phyloP scores from a whole-genome alignment of 92 coral and sea anemone species.

The Siderastrea radians region DNA sequence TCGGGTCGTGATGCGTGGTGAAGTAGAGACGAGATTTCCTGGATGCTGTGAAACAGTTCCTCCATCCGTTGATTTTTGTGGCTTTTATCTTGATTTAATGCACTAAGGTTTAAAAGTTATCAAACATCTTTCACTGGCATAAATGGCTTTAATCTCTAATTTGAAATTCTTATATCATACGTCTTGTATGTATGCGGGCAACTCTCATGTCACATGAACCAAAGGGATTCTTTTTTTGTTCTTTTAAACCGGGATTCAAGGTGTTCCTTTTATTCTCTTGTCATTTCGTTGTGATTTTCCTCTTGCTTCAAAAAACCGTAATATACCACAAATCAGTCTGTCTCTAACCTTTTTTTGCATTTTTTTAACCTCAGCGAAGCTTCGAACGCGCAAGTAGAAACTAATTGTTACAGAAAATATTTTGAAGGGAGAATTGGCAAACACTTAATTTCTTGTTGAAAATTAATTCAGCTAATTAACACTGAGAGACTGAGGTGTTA shows the following conservation, averaged over 20 bases:
- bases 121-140: not conserved
- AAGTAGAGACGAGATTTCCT: not conserved
- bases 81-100: not conserved
- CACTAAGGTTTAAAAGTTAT: not conserved
- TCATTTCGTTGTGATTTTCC: not conserved
- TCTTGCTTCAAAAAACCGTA: too few species aligned
- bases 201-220: constrained; percentile 18
- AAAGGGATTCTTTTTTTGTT: not conserved
- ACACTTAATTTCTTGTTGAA: constrained; percentile 10
- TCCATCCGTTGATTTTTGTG: not conserved
- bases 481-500: not conserved
- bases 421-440: not conserved
- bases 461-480: constrained; percentile 5
- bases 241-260: not conserved
- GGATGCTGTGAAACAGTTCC: not conserved
- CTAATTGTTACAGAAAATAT: too few species aligned
- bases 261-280: not conserved
- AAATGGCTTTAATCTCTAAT: constrained; percentile 3
- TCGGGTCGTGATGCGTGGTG: not conserved
- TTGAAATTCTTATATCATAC: constrained; percentile 46
- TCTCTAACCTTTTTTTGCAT: too few species aligned
- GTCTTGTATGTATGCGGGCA: constrained; percentile 13
- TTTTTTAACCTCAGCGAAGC: too few species aligned
- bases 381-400: too few species aligned
- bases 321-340: too few species aligned